Evolutionary conservation across 2,888 invertebrate species (phyloP).

Genomic region (Pandemis heparana): DNA sequence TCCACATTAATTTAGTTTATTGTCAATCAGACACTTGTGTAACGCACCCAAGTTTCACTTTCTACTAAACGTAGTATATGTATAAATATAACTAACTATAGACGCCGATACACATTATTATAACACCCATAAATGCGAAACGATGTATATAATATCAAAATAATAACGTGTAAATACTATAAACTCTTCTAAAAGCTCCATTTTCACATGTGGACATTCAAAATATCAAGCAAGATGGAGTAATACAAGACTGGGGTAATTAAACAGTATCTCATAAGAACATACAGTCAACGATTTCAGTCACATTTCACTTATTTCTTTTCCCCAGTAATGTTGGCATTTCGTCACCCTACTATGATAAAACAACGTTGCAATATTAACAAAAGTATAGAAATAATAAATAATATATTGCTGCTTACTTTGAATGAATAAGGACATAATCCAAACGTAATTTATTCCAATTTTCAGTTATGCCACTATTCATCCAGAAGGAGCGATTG

Average conservation of each 20-base stretch:
- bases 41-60: slow-evolving; percentile 6
- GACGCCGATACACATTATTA: neutral
- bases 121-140: slow-evolving; percentile 7
- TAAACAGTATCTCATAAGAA: neutral
- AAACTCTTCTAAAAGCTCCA: neutral
- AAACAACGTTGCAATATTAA: no score
- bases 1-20: slow-evolving; percentile 30
- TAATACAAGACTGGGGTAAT: neutral
- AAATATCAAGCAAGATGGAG: neutral
- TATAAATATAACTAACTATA: neutral
- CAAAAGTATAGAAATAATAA: no score
- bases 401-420: no score
- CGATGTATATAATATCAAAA: neutral
- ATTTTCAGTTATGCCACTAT: no score
- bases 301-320: no score
- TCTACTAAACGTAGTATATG: neutral
- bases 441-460: no score
- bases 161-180: slow-evolving; percentile 32
- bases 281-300: neutral
- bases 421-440: no score
- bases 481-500: no score
- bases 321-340: no score
- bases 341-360: no score
- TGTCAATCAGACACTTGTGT: slow-evolving; percentile 28
- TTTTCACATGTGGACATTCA: neutral